phyloP scores from a whole-genome alignment of 2,888 invertebrate genomes.

The Arenicola marina region DNA sequence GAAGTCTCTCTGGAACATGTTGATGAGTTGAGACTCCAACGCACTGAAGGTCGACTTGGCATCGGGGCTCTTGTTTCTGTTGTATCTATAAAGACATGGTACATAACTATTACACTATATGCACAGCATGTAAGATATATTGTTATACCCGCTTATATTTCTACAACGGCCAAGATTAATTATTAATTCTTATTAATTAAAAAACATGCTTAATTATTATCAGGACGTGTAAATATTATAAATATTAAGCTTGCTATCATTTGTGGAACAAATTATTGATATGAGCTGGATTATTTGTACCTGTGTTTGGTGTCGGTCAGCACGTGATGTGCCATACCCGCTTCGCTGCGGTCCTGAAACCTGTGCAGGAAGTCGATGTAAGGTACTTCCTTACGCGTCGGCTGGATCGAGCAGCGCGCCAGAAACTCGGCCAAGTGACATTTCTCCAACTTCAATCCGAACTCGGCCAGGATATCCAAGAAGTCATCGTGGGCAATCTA shows the following conservation, averaged over 20 bases:
- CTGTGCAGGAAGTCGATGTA: conserved; percentile 60
- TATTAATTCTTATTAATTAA: too few species aligned
- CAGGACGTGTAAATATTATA: too few species aligned
- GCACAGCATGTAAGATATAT: neutral
- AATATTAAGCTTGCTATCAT: too few species aligned
- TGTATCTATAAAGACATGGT: conserved; percentile 43
- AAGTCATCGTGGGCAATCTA: conserved; percentile 52
- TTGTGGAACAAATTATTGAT: too few species aligned
- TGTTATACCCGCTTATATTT: too few species aligned
- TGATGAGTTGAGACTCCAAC: conserved; percentile 55
- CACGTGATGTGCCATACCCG: conserved; percentile 57
- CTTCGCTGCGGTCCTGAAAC: conserved; percentile 60
- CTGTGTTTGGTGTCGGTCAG: conserved; percentile 56
- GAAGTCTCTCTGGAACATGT: conserved; percentile 61
- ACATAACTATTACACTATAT: neutral
- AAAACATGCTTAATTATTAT: too few species aligned
- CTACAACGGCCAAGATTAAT: too few species aligned
- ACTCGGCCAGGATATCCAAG: conserved; percentile 46
- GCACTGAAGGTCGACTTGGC: conserved; percentile 43
- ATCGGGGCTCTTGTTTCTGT: conserved; percentile 35
- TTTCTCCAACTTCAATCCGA: conserved; percentile 53
- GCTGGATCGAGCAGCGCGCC: conserved; percentile 52
- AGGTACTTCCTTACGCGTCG: conserved; percentile 48
- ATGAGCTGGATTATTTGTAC: conserved; percentile 34
- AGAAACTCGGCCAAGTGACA: conserved; percentile 55